phyloP scores from a whole-genome alignment of 2,113 vertebrate species.

The Steatornis caripensis region DNA sequence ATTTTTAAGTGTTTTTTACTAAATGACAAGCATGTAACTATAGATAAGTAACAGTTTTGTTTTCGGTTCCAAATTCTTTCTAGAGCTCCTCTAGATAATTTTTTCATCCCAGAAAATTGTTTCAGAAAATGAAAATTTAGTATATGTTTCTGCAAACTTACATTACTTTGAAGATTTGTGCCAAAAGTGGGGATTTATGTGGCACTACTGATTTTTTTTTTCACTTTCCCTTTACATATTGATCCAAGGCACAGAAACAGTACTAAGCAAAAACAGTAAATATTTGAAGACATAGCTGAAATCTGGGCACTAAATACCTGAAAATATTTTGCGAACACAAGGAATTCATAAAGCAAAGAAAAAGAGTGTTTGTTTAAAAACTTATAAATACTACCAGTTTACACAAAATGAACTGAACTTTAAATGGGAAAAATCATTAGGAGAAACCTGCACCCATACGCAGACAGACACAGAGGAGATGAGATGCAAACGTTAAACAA shows the following conservation, averaged over 20 bases:
- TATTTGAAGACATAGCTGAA: neutral
- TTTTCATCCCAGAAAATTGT: fast-evolving
- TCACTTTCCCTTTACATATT: neutral
- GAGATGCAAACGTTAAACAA: neutral
- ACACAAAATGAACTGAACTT: neutral
- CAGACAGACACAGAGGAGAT: neutral
- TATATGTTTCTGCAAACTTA: neutral
- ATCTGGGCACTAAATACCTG: neutral
- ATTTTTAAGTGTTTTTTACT: neutral
- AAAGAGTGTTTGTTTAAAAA: neutral
- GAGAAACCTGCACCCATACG: neutral
- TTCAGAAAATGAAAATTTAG: neutral
- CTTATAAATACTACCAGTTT: neutral
- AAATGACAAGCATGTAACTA: neutral
- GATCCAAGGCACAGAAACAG: neutral
- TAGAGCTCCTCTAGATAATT: neutral
- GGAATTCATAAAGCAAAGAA: neutral
- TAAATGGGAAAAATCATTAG: neutral
- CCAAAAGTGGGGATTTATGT: neutral
- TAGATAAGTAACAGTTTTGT: neutral
- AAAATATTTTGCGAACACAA: neutral
- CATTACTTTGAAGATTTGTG: neutral
- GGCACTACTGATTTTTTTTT: neutral
- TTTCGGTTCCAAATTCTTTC: neutral
- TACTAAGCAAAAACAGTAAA: neutral